Evolutionary conservation across 2,113 vertebrate species (phyloP).

Genomic region (Sinosuthora webbiana): DNA sequence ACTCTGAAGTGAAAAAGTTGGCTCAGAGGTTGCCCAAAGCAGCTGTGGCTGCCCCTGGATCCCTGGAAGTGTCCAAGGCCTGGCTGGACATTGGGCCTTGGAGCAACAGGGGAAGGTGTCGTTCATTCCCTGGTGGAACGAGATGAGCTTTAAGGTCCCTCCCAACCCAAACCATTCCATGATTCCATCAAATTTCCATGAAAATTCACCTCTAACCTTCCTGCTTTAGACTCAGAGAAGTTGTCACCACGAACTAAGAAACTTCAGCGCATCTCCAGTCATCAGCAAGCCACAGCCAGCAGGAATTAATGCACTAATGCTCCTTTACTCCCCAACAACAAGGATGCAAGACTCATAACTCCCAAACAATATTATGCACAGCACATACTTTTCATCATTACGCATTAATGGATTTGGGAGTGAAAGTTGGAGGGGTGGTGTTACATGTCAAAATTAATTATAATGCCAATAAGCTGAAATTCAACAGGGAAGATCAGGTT

Average conservation of each 20-base stretch:
- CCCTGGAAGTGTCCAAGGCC: not conserved
- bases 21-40: not conserved
- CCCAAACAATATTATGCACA: conserved; percentile 29
- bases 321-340: not conserved
- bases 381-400: conserved; percentile 52
- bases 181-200: not conserved
- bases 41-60: not conserved
- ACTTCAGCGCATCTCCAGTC: not conserved
- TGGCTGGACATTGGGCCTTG: not conserved
- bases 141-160: not conserved
- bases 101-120: fast-evolving
- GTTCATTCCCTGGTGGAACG: not conserved
- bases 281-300: not conserved
- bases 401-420: conserved; percentile 51
- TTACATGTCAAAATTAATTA: conserved; percentile 68
- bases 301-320: not conserved
- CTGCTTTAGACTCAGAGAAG: not conserved
- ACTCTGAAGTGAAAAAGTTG: not conserved
- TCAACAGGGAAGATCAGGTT: conserved; percentile 58
- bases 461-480: conserved; percentile 58
- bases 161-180: not conserved
- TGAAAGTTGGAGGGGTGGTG: conserved; percentile 62
- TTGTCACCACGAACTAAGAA: not conserved
- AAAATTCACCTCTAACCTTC: not conserved
- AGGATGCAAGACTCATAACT: conserved; percentile 3